A percentile compares a stretch with the other conserved stretches of the same genome.
phyloP scores from a whole-genome alignment of 2,888 invertebrate species.

The Cetonia aurata region DNA sequence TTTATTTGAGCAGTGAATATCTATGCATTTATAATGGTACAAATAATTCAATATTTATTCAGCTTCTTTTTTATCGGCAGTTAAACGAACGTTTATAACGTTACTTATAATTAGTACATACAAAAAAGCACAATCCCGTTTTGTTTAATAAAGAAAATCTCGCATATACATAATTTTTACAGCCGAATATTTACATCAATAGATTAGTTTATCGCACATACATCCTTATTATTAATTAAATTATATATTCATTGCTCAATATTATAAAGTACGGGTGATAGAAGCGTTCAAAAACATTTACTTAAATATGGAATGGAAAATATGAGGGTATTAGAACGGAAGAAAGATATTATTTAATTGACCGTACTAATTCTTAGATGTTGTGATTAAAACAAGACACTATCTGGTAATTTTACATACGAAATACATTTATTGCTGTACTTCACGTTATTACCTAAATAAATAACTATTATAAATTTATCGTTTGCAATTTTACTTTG shows the following conservation, averaged over 20 bases:
- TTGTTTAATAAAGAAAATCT: slow-evolving; percentile 19
- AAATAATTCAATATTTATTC: too few species aligned
- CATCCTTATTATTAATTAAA: slow-evolving; percentile 15
- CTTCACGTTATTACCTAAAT: slow-evolving; percentile 2
- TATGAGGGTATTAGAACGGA: slow-evolving; percentile 3
- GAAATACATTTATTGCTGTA: slow-evolving; percentile 30
- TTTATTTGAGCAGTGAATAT: slow-evolving; percentile 30
- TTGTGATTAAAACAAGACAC: background rate
- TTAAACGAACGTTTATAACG: background rate
- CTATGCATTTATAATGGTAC: background rate
- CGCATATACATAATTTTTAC: background rate
- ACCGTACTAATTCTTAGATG: slow-evolving; percentile 21
- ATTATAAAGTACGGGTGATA: slow-evolving; percentile 24
- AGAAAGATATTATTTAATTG: slow-evolving; percentile 24
- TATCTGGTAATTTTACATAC: slow-evolving; percentile 1
- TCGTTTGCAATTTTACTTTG: too few species aligned
- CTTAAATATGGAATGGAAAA: slow-evolving; percentile 19
- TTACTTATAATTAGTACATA: background rate
- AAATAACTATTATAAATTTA: slow-evolving; percentile 6
- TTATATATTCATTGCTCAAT: slow-evolving; percentile 32
- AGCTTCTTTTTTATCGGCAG: too few species aligned
- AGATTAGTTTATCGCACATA: slow-evolving; percentile 20
- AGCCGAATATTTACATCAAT: slow-evolving; percentile 18
- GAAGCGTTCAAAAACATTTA: slow-evolving; percentile 7
- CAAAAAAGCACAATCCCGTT: slow-evolving; percentile 31